Conservation (phyloP, 2,888 invertebrate species). For the Cotesia congregata region DNA sequence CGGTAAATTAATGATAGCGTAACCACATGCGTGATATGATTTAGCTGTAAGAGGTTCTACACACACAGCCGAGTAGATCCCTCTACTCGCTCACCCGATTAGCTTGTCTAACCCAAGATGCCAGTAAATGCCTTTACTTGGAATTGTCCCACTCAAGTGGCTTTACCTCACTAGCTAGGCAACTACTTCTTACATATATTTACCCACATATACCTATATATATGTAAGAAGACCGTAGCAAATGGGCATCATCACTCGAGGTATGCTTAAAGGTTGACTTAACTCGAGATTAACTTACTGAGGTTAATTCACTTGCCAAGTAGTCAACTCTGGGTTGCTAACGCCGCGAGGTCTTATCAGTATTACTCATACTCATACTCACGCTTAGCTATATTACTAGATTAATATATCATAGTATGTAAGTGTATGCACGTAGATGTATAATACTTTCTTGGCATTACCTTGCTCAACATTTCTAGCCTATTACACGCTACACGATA, state of each 20-base stretch:
- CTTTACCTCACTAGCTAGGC: not conserved
- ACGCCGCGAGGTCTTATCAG: constrained; percentile 66
- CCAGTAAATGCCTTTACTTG: not conserved
- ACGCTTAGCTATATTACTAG: constrained; percentile 40
- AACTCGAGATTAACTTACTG: constrained; percentile 68
- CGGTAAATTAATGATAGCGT: not conserved
- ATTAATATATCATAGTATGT: constrained; percentile 32
- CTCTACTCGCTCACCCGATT: not conserved
- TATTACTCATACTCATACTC: constrained; percentile 55
- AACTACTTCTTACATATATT: not conserved
- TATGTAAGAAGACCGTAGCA: constrained; percentile 44
- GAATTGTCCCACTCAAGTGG: not conserved
- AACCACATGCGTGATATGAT: not conserved
- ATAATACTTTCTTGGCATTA: constrained; percentile 18
- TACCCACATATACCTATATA: not conserved
- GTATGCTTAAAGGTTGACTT: constrained; percentile 67
- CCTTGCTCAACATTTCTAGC: not conserved
- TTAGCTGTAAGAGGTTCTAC: not conserved
- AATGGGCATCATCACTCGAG: constrained; percentile 57
- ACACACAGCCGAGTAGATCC: not conserved
- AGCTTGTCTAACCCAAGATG: not conserved
- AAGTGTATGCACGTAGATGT: not conserved
- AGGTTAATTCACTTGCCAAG: constrained; percentile 68
- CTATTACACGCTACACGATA: not conserved
- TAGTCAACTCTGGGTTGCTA: constrained; percentile 60